Base-by-base conservation (phyloP, 2,797 vertebrate species). In the Hoplostethus mediterraneus region DNA sequence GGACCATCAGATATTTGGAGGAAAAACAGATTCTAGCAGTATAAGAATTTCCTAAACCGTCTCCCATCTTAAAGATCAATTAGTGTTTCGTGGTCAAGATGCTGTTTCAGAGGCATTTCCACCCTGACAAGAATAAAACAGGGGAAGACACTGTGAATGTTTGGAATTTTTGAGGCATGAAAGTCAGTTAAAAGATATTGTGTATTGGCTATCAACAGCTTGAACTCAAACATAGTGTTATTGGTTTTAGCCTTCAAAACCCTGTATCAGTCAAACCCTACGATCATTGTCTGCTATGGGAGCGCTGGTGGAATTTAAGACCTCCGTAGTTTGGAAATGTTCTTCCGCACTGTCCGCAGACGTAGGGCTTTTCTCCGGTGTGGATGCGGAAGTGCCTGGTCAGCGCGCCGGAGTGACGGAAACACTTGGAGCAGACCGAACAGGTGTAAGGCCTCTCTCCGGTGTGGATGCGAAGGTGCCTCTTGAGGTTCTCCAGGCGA, bases 321-420 rank as follows among this genome's bases (percentile, higher is more conserved):
- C 93, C 92, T 4, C 93, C 93, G 1, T 91, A 91, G 87, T 95
- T 93, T 57, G 92, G 90, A 61, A 95, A 95, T 9, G 91, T 90
- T 77, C 93, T 94, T 16, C 93, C 93, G 71, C 94, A 95, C 72
- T 93, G 91, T 28, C 81, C 83, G 2, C 94, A 94, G 48, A 90
- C 42, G 11, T 94, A 95, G 1, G 93, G 93, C 68, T 95, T 95
- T 81, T 95, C 93, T 17, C 93, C 94, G 0, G 94, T 94, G 70
- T 95, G 93, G 82, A 95, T 94, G n/a, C 94, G 92, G 66, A 94
- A 92, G 77, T 95, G 94, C 3, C 94, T 80, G 6, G 92, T 95
- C n/a, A 95, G 77, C 0, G 93, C 93, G 28, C 93, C 93, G 0
- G 93, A 94, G 90, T 95, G 94, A 21, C 93, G 91, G 81, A 95